phyloP scores from a whole-genome alignment of 2,888 invertebrate species.

The Xylocampa areola region DNA sequence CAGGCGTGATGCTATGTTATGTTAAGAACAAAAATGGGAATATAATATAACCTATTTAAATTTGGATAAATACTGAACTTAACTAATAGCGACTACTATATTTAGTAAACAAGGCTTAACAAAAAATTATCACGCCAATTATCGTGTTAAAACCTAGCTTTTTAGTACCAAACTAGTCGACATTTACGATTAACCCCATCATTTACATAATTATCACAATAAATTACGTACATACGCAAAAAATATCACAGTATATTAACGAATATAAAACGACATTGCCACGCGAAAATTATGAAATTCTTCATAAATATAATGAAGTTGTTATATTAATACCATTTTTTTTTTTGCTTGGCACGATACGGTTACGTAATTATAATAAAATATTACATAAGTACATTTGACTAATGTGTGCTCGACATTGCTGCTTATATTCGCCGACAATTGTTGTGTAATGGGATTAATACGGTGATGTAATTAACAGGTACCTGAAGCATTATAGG shows the following conservation, averaged over 20 bases:
- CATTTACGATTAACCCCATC: slow-evolving; percentile 23
- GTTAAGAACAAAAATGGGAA: no score
- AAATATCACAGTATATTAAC: slow-evolving; percentile 36
- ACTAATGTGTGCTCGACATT: slow-evolving; percentile 33
- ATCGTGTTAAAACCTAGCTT: slow-evolving; percentile 14
- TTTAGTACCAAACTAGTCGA: slow-evolving; percentile 3
- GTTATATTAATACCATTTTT: slow-evolving; percentile 38
- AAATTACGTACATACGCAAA: slow-evolving; percentile 24
- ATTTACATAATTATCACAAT: slow-evolving; percentile 25
- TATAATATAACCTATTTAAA: no score
- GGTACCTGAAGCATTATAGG: neutral
- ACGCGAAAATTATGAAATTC: slow-evolving; percentile 34
- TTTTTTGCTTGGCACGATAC: slow-evolving; percentile 38
- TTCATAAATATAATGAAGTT: slow-evolving; percentile 47
- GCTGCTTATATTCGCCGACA: slow-evolving; percentile 11
- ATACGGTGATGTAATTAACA: slow-evolving; percentile 2
- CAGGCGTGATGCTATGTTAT: no score
- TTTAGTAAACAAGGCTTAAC: no score
- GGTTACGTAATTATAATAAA: slow-evolving; percentile 49
- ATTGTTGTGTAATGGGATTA: slow-evolving; percentile 10
- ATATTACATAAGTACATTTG: slow-evolving; percentile 38
- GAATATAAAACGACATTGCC: slow-evolving; percentile 19
- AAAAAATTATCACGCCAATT: slow-evolving; percentile 15
- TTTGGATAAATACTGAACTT: no score
- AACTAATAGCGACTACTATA: no score